Base-by-base conservation (phyloP, 92 coral and sea anemone species). In the Heliopora coerulea region DNA sequence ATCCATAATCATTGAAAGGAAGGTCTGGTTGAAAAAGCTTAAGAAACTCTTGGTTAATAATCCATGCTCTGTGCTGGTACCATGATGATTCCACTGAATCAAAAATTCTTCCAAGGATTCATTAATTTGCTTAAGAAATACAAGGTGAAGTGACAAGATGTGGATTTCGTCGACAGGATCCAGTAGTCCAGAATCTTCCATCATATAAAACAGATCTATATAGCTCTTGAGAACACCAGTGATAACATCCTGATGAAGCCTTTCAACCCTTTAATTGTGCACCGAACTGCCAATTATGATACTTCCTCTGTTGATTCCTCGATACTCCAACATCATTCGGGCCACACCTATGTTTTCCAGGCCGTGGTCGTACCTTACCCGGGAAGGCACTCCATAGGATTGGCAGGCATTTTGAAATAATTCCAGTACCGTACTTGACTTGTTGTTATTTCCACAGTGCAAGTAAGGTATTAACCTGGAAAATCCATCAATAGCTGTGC, bases 311-410 rank as follows among this genome's bases (percentile, higher is more conserved):
- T 49, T 77, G 20, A 59, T 39, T 58, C 90, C 87, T n/a, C 79
- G 56, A 49, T 64, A 39, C 72, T 86, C 81, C 20, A 83, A 59
- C 87, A 86, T 85, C 34, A 27, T 59, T 12, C 74, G 46, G 29
- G 87, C 84, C 27, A 86, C 84, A 23, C 79, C 89, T 25, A 75
- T 31, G 58, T 80, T 74, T 33, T 75, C 88, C 26, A 74, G 61
- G 21, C 83, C 83, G 49, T 82, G 80, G 68, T 85, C 80, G 58
- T 75, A 75, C 32, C 86, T 68, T 27, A 85, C 89, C 23, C 83
- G 78, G 33, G 84, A 86, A 52, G 87, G 87, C 25, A 86, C 21
- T 27, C 90, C 90, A 86, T 63, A 86, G 9, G n/a, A 29, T 21
- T 49, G 46, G 26, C 61, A 67, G 18, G 70, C 87, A 58, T 86